These are phyloP conservation scores for Didymodactylos carnosus DNA, from an alignment of 2,888 invertebrate species.

Conservation along the genomic window DNA sequence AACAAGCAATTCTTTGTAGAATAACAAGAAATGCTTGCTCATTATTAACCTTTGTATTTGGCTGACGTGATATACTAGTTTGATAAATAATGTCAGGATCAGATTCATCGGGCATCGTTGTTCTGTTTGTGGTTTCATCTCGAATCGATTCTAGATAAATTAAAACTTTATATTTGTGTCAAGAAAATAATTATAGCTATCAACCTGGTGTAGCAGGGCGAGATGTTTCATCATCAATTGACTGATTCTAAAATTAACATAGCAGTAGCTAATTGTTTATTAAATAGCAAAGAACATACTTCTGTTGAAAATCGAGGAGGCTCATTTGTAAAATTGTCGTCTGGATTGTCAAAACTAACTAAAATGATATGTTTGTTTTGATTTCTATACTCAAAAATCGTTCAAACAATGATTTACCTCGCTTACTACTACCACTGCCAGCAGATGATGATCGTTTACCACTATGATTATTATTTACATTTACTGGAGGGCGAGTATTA, in stretches of 20 bases:
- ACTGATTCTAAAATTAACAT: not conserved
- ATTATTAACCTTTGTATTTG: not conserved
- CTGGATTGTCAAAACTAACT: not conserved
- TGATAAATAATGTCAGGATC: not conserved
- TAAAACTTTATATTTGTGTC: too few relatives aligned
- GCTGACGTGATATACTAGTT: not conserved
- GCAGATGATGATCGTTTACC: not conserved
- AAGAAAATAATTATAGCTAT: not conserved
- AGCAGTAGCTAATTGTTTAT: not conserved
- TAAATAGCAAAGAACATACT: not conserved
- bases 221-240: not conserved
- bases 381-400: too few relatives aligned
- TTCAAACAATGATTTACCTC: not conserved
- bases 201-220: not conserved
- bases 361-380: not conserved
- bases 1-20: not conserved
- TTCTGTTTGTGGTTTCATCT: too few relatives aligned
- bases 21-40: not conserved
- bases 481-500: too few relatives aligned
- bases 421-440: not conserved
- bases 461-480: not conserved
- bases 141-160: too few relatives aligned
- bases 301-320: not conserved
- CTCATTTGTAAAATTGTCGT: not conserved
- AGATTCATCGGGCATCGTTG: not conserved